Evolutionary conservation across 2,888 invertebrate genomes (phyloP), one percentile per base, ranked within the genome.

Genomic region (Drosophila monieri): DNA sequence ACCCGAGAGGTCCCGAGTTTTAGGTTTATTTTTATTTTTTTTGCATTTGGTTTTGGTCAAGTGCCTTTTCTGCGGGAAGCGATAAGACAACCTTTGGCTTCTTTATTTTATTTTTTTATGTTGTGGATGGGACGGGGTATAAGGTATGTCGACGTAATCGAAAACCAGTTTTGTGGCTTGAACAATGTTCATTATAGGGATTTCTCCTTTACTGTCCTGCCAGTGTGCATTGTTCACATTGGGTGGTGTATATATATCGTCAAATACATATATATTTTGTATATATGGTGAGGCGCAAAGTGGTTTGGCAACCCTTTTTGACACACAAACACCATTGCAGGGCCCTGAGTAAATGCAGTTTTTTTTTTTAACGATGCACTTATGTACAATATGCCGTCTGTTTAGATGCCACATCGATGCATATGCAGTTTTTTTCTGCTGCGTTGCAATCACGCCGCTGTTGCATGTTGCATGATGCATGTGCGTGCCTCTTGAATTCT

Each of bases 241-340:
- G 39, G 25, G 8, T 37, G 23, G 12, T 58, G 23, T 41, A 41
- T 52, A 41, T 52, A 12, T 35, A 35, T 35, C 35, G n/a, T 14
- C 46, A 32, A 23, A 23, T 5, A 23, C 4, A 47, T 52, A 39
- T 44, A 18, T 55, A 39, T 21, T n/a, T 52, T 12, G n/a, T 68
- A 21, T 47, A 39, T 60, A 23, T 73, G 73, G 75, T 59, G 25
- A 54, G 44, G 32, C 32, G 21, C 21, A 61, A 70, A 83, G 84
- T 84, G 77, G 80, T 86, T 84, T 83, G 80, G 86, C 86, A 85
- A 83, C 80, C 86, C 80, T 80, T 80, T 69, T 86, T 80, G 86
- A 84, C 84, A 80, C 78, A 80, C 80, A 80, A 80, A 85, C 84
- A 85, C 80, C 77, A 64, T 65, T 65, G 46, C 62, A 43, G 58